Base-by-base conservation (phyloP, 2,888 invertebrate genomes). In the Silvanus unidentatus region DNA sequence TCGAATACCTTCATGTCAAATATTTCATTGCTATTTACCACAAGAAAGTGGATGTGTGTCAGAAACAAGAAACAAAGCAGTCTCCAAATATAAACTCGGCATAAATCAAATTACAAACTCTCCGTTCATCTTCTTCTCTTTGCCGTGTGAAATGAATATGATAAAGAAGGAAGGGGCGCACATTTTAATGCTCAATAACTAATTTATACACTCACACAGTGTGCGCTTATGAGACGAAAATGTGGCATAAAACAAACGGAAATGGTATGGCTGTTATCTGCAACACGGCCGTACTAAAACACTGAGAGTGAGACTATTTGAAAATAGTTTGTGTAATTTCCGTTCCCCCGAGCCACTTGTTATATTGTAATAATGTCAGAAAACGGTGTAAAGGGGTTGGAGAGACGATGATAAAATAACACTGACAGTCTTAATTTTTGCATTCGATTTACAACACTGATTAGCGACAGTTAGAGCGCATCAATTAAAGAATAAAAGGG, bases 311-410 rank as follows among this genome's bases (percentile, higher is more conserved):
- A 63, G 66, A 68, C 64, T 68, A 71, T 71, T 72, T 66, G 70
- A 72, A 72, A 72, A 71, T 72, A 72, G 72, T 72, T 72, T 70
- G 68, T 69, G 70, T 71, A 71, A 72, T 72, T 72, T 72, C 72
- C 71, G 71, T 61, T 65, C 61, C n/a, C n/a, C 64, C 66, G 65
- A 64, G 67, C 67, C 70, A 68, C 70, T 70, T 69, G 69, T 70
- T 69, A 70, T 69, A 69, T 69, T 64, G 68, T 69, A 69, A 69
- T 70, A 69, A 69, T 66, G 65, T 65, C 64, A 61, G 22, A 22
- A 22, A 8, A 22, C 4, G 8, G 22, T 3, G 22, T 5, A 8
- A 22, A 22, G 22, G 8, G 22, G 8, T 5, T 8, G 22, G 22
- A 22, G 22, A 5, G 22, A 8, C 3, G 22, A 3, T 22, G 3